Evolutionary conservation across 2,113 vertebrate genomes (phyloP), one percentile per base, ranked within the genome.

Genomic region (Benitochromis conjunctus): DNA sequence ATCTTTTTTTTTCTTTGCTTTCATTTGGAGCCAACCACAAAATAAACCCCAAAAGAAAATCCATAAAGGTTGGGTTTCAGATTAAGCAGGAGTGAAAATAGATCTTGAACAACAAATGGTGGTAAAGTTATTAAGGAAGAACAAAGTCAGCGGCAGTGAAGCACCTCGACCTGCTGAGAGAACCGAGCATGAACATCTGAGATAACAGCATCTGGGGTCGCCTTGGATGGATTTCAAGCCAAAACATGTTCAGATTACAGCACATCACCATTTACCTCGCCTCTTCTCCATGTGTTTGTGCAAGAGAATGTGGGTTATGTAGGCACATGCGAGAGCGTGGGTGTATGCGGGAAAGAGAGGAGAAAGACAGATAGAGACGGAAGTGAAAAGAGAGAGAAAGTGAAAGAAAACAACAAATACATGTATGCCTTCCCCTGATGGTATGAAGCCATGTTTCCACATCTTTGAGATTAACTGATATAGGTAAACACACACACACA

Each of bases 131-230:
- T 82, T 19, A 87, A 57, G 69, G 55, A 41, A 56, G 60, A 88
- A 77, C 76, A 83, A 85, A 88, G 80, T 80, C 36, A 11, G 57
- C 36, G 51, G 58, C 43, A 55, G 18, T 26, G 78, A 51, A 56
- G 81, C 81, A 29, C 57, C 66, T 60, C 16, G 76, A 91, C 90
- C 92, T 82, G 84, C 77, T 80, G 88, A 91, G 85, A 71, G 71
- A 86, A 69, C 58, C n/a, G 5, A 24, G 80, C 85, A 55, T 77
- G 85, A 13, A 53, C 34, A 18, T 48, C 62, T 36, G 55, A 46
- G 86, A 87, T 84, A 80, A 86, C 91, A 89, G 86, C 60, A 88
- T 84, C 92, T 80, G 71, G 56, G 81, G 80, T 55, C 5, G 24
- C 71, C 76, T 84, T 62, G 53, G 84, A 89, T 79, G 57, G 83